Evolutionary conservation across 2,888 invertebrate species (phyloP).

Genomic region (Diplazon laetatorius): DNA sequence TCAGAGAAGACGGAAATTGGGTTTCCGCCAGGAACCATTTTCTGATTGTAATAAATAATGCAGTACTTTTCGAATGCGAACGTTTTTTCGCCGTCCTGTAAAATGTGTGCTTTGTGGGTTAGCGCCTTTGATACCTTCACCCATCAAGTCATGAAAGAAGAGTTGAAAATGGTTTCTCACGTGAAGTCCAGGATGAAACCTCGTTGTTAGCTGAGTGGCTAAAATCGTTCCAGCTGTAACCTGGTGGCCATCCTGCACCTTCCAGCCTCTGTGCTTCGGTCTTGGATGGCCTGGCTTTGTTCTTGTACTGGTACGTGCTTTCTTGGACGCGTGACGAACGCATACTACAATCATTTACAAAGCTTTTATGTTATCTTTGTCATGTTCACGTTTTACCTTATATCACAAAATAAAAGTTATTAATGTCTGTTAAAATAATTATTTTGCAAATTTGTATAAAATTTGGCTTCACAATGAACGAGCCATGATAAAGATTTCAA

Average conservation of each 20-base stretch:
- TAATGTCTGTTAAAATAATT: too few species aligned
- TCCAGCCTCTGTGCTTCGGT: conserved; percentile 91
- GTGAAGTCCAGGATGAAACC: conserved; percentile 92
- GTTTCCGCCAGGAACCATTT: too few species aligned
- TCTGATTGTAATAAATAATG: too few species aligned
- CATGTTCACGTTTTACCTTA: not conserved
- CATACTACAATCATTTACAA: conserved; percentile 77
- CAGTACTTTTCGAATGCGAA: too few species aligned
- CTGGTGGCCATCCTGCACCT: conserved; percentile 87
- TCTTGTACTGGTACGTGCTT: conserved; percentile 88
- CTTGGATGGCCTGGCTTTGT: conserved; percentile 86
- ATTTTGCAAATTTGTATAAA: too few species aligned
- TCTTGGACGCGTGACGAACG: conserved; percentile 88
- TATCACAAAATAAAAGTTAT: not conserved
- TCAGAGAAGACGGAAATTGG: too few species aligned
- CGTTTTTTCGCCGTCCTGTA: too few species aligned
- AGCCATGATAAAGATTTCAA: too few species aligned
- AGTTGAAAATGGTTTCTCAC: conserved; percentile 82
- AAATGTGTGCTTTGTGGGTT: too few species aligned
- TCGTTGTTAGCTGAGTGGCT: conserved; percentile 87
- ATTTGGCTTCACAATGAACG: too few species aligned
- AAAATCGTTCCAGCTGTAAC: conserved; percentile 88
- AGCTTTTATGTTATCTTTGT: not conserved
- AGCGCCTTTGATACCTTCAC: too few species aligned
- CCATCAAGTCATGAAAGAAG: too few species aligned